Base-by-base conservation (phyloP, 2,797 vertebrate genomes). In the Halcyon leucocephala region DNA sequence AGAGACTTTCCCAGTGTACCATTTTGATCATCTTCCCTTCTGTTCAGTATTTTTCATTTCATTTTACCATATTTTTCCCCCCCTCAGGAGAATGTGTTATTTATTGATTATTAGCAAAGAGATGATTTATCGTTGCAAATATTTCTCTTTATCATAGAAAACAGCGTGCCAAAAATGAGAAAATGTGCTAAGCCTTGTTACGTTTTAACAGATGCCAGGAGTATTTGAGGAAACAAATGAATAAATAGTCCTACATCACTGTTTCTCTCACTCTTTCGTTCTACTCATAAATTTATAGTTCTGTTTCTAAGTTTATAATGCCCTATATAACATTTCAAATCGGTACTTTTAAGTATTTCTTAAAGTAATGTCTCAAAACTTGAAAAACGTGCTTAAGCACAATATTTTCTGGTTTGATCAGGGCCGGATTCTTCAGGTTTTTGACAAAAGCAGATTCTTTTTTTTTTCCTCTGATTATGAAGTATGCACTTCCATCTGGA, bases 41-140 rank as follows among this genome's bases (percentile, higher is more conserved):
- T 64, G 76, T 35, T 95, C 72, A 74, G 15, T 66, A 60, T n/a
- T 88, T 92, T 91, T 83, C 8, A 18, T 74, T 62, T 74, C 8
- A 81, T 82, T 90, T 82, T 60, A 67, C 22, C 35, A n/a, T 44
- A 9, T 4, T 77, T 51, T 14, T 7, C 6, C 11, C 11, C 11
- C 8, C 21, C 51, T 78, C 57, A 79, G n/a, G 7, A 74, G 10
- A 87, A 69, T 49, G 51, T 62, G 64, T 52, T 89, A 71, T 87
- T 92, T 94, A 91, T 92, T 90, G 87, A 91, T 92, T 95, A 93
- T 79, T 91, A 91, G 51, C 65, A 91, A 83, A 88, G 41, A 85
- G 13, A 85, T 66, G 12, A 90, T 87, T 92, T 81, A 85, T 78
- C 35, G 37, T 58, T 54, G 77, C 41, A 93, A 97, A 89, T 93